Evolutionary conservation across 2,888 invertebrate genomes (phyloP), one percentile per base, ranked within the genome.

Genomic region (Orthonevra nobilis): DNA sequence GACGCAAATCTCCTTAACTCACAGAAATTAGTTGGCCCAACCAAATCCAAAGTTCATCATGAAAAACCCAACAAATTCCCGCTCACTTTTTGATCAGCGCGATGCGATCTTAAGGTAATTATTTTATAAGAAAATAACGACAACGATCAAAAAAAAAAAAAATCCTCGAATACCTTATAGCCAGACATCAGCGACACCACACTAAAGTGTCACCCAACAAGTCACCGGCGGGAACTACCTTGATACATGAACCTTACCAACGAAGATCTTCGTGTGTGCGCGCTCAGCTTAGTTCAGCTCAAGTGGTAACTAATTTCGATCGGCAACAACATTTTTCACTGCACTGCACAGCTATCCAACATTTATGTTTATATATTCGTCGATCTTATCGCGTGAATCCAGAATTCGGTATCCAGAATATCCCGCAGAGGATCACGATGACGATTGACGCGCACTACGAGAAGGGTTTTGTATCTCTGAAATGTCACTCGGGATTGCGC

Each of bases 181-280:
- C 20, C 46, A 26, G n/a, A 7, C 46, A 42, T 15, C 58, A 60
- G 19, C 68, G 61, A 61, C 68, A 74, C 60, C 52, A 74, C 60
- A 60, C 50, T 60, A 69, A 69, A 77, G 75, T 70, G 70, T 77
- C 75, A 77, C 63, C 63, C 75, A 38, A 74, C 73, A 74, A 74
- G 58, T 52, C 42, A 72, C 30, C 63, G 48, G 56, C 63, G 64
- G 34, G 34, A 42, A 38, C 17, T 52, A 61, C 69, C 40, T 40
- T 40, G 20, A 28, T 10, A 32, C n/a, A 32, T 10, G 12, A 3
- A 10, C 32, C 2, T 10, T 32, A 19, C 40, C 40, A 20, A 10
- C 17, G 32, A 48, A 64, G 30, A 52, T 56, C 64, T 50, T 73
- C 56, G 56, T 64, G 66, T 74, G 66, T 60, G 58, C 60, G 73